Base-by-base conservation (phyloP, 2,113 vertebrate species). In the Chamaetylas fuelleborni region DNA sequence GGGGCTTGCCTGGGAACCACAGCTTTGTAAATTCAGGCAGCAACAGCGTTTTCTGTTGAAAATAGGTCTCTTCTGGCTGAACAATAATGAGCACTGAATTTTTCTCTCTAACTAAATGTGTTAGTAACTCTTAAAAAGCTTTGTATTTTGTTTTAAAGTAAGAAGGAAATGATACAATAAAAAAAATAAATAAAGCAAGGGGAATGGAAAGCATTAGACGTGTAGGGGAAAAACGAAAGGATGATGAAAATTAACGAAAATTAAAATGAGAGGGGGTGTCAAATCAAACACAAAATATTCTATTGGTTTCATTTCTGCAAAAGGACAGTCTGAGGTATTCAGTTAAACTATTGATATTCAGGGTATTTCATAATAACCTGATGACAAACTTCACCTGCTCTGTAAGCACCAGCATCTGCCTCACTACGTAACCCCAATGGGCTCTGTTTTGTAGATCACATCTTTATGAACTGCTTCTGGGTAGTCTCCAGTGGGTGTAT, bases 211-310 rank as follows among this genome's bases (percentile, higher is more conserved):
- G 38, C 7, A 69, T 48, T 40, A 50, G 22, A 61, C 8, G 73
- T 13, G 12, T 1, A 47, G 6, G 6, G 56, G 4, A 76, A 82
- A 51, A 93, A 76, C 4, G 1, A 42, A 67, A 79, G 8, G 1
- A 61, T 36, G 9, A 79, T 24, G 20, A 73, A 90, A 64, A 60
- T 20, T 8, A 50, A 40, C 9, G 3, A 66, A 79, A 83, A 73
- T 20, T 4, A 86, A 73, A 48, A 72, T 3, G 4, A 3, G 4
- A 2, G 2, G 3, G 8, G 6, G 0, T 9, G 6, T 36, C 24
- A 85, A 51, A 28, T 36, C 24, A 87, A 48, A 28, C 8, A 2
- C 4, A 34, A 60, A 1, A 33, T 54, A 29, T 66, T 26, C 26
- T 34, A 22, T 11, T 53, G 22, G 16, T 14, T 57, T 83, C 0